phyloP scores from a whole-genome alignment of 1,140 invertebrate genomes.

The Subanguina moxae region DNA sequence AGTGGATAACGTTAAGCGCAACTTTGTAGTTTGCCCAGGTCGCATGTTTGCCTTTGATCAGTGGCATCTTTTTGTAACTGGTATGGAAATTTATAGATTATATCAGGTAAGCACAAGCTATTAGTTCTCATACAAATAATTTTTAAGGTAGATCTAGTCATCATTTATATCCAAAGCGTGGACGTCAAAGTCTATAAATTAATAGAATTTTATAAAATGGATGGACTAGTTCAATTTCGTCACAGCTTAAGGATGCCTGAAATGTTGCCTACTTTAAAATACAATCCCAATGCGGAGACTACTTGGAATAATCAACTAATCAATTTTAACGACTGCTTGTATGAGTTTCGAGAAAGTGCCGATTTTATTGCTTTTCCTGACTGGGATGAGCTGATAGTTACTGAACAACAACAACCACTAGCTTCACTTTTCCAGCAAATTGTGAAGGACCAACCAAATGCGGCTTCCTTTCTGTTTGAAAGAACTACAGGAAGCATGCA shows the following conservation, averaged over 20 bases:
- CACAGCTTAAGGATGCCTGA: slow-evolving; percentile 20
- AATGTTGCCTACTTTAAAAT: slow-evolving; percentile 3
- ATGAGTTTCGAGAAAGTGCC: slow-evolving; percentile 33
- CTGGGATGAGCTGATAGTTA: slow-evolving; percentile 33
- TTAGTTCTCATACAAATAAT: no score
- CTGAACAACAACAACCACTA: slow-evolving; percentile 11
- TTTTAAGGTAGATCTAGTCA: background rate
- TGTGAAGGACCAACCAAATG: background rate
- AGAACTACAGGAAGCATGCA: background rate
- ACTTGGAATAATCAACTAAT: slow-evolving; percentile 35
- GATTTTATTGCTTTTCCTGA: slow-evolving; percentile 36
- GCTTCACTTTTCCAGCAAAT: slow-evolving; percentile 1
- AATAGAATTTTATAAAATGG: slow-evolving; percentile 20
- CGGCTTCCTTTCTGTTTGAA: slow-evolving; percentile 7
- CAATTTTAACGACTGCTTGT: slow-evolving; percentile 34
- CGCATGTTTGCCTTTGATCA: slow-evolving; percentile 28
- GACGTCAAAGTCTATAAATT: slow-evolving; percentile 11
- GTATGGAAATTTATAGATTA: slow-evolving; percentile 25
- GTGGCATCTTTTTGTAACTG: slow-evolving; percentile 21
- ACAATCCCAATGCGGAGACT: slow-evolving; percentile 29
- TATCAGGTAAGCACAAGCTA: background rate
- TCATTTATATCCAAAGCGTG: slow-evolving; percentile 27
- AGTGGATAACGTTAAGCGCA: slow-evolving; percentile 2
- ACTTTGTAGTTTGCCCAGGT: slow-evolving; percentile 28
- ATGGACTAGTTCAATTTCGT: slow-evolving; percentile 23